Evolutionary conservation across 2,888 invertebrate genomes (phyloP), one percentile per base, ranked within the genome.

Genomic region (Ichneumoninae sp.): DNA sequence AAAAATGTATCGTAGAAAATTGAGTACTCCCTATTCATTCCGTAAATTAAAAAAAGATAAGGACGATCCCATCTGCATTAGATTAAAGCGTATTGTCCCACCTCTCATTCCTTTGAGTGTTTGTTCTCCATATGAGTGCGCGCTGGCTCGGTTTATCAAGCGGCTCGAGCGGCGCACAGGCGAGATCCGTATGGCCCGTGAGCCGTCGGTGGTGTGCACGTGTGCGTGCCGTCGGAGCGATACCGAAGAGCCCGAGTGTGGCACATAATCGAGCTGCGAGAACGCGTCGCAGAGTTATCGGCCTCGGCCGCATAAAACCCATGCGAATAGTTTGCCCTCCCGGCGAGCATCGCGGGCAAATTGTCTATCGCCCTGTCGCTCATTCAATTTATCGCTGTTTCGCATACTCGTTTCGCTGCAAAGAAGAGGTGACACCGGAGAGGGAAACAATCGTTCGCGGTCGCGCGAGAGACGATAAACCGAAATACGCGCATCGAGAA

Each of bases 231-330:
- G 70, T 16, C 50, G 50, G 1, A 70, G 47, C 50, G 70, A 79
- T 80, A 83, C 75, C 65, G 66, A 65, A 79, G 40, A 44, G 68
- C 40, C 54, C 65, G 65, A 72, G 30, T 10, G 52, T 40, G 19
- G 72, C 65, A 62, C 68, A 78, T 52, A 78, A 78, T 82, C 78
- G 36, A 13, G 54, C 33, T 7, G 40, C 36, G 62, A 30, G 47
- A 74, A 62, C 74, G 52, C 54, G 65, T 75, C 47, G 36, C 40
- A 62, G 69, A 83, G 79, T 70, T 74, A 82, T 82, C 78, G 30
- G 13, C 54, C 52, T 62, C 62, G 33, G 62, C 22, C 65, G 74
- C 54, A 65, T 68, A 79, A 75, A 83, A 79, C 47, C 54, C 57
- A 47, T 47, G 40, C 50, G 75, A 52, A 78, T 65, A 65, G 71